These are phyloP conservation scores for Perccottus glenii DNA, from an alignment of 2,113 vertebrate species.

Conservation along the genomic window DNA sequence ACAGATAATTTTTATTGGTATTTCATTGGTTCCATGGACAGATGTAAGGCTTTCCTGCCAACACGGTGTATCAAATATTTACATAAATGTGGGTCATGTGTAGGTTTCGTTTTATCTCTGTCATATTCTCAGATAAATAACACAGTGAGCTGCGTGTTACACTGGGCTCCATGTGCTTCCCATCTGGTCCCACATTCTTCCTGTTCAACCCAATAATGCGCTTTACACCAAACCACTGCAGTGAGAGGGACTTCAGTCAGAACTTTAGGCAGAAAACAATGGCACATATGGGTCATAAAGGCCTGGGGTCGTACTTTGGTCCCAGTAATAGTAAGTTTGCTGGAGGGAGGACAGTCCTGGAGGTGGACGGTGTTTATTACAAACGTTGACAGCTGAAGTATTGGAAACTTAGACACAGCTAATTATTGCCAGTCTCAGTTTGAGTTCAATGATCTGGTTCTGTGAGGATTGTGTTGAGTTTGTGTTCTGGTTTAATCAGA, in stretches of 20 bases:
- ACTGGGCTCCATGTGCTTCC: slow-evolving; percentile 32
- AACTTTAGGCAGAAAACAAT: slow-evolving; percentile 25
- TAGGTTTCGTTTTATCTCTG: slow-evolving; percentile 12
- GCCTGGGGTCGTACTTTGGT: not conserved
- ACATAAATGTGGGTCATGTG: not conserved
- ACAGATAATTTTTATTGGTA: too few species aligned
- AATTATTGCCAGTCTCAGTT: slow-evolving; percentile 74
- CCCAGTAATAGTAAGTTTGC: slow-evolving; percentile 25
- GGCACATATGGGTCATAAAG: not conserved
- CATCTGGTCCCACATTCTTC: slow-evolving; percentile 47
- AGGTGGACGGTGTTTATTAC: slow-evolving; percentile 62
- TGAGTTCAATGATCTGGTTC: slow-evolving; percentile 27
- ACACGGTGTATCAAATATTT: slow-evolving; percentile 11
- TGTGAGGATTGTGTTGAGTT: slow-evolving; percentile 28
- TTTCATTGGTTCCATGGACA: too few species aligned
- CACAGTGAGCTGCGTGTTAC: too few species aligned
- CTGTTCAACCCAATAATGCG: not conserved
- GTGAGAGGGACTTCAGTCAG: not conserved
- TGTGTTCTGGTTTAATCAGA: too few species aligned
- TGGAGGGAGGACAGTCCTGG: slow-evolving; percentile 55
- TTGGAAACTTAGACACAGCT: slow-evolving; percentile 60
- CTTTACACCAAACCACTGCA: slow-evolving; percentile 10
- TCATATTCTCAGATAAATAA: slow-evolving; percentile 12
- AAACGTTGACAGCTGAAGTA: slow-evolving; percentile 66
- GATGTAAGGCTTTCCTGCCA: too few species aligned